Evolutionary conservation across 2,888 invertebrate genomes (phyloP).

Genomic region (Venustoraphidia nigricollis): DNA sequence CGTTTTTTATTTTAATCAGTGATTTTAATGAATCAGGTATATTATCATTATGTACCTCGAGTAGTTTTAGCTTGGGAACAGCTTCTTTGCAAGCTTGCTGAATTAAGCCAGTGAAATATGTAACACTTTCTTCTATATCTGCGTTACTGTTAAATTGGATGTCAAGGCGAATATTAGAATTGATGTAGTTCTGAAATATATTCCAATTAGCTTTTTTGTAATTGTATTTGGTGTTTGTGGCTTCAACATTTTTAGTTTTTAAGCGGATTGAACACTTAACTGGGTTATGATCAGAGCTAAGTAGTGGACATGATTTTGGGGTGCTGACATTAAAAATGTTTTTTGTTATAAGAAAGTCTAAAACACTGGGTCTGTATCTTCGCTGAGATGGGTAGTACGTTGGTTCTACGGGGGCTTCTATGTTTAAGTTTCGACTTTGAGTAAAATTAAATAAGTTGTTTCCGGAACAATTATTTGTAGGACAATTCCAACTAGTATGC

Average conservation of each 20-base stretch:
- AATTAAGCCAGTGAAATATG: constrained; percentile 5
- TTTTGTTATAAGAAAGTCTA: constrained; percentile 15
- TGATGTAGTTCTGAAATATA: no score
- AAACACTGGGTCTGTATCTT: constrained; percentile 8
- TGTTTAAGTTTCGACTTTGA: constrained; percentile 8
- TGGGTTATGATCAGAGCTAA: constrained; percentile 15
- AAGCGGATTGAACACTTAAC: constrained; percentile 8
- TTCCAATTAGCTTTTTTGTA: no score
- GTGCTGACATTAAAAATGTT: constrained; percentile 9
- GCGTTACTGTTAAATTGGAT: neutral
- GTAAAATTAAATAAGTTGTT: constrained; percentile 8
- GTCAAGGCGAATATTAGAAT: no score
- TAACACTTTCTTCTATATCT: constrained; percentile 2
- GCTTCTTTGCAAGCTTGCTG: constrained; percentile 8
- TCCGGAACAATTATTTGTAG: constrained; percentile 12
- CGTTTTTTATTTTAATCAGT: constrained; percentile 21
- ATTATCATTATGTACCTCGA: constrained; percentile 10
- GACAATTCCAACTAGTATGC: constrained; percentile 13
- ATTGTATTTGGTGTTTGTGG: no score
- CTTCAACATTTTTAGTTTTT: neutral
- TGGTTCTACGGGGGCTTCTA: constrained; percentile 12
- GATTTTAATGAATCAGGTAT: no score
- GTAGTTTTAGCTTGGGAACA: constrained; percentile 15
- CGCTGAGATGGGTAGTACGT: constrained; percentile 13
- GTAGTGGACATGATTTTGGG: constrained; percentile 7